Conservation (phyloP, 2,888 invertebrate species). For the Papilio demoleus region DNA sequence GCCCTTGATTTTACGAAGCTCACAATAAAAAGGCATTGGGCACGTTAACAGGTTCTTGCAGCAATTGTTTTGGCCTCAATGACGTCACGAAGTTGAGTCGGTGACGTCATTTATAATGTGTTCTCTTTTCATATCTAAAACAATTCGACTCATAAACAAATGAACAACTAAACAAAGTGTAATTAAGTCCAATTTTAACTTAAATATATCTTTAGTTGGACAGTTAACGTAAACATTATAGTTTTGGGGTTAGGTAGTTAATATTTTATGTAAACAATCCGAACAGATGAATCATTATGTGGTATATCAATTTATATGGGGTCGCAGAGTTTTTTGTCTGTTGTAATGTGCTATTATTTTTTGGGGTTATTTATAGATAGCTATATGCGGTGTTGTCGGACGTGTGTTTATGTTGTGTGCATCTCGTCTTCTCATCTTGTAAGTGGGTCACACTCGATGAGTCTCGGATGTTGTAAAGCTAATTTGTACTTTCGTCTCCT, state of each 20-base stretch:
- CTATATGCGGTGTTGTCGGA: slow-evolving; percentile 56
- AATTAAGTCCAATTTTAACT: slow-evolving; percentile 12
- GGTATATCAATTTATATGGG: slow-evolving; percentile 12
- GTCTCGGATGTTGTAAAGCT: slow-evolving; percentile 8
- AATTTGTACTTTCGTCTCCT: slow-evolving; percentile 10
- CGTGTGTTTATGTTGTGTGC: slow-evolving; percentile 44
- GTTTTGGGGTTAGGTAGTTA: slow-evolving; percentile 1
- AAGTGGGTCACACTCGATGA: slow-evolving; percentile 38
- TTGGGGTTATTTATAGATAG: slow-evolving; percentile 65
- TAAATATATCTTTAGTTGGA: slow-evolving; percentile 14
- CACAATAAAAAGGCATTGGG: slow-evolving; percentile 13
- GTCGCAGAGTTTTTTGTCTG: background rate
- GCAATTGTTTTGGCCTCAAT: slow-evolving; percentile 39
- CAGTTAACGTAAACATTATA: slow-evolving; percentile 26
- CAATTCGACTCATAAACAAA: slow-evolving; percentile 18
- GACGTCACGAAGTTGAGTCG: slow-evolving; percentile 26
- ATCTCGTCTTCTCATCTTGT: slow-evolving; percentile 41
- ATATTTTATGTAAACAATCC: slow-evolving; percentile 26
- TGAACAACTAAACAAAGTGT: slow-evolving; percentile 1
- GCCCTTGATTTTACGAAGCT: background rate
- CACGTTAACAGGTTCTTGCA: slow-evolving; percentile 26
- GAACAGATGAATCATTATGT: slow-evolving; percentile 27
- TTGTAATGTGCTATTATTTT: slow-evolving; percentile 15
- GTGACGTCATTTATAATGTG: slow-evolving; percentile 36
- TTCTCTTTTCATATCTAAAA: slow-evolving; percentile 29